These are phyloP conservation scores for Aleadryas rufinucha DNA, from an alignment of 2,113 vertebrate species.

Conservation along the genomic window DNA sequence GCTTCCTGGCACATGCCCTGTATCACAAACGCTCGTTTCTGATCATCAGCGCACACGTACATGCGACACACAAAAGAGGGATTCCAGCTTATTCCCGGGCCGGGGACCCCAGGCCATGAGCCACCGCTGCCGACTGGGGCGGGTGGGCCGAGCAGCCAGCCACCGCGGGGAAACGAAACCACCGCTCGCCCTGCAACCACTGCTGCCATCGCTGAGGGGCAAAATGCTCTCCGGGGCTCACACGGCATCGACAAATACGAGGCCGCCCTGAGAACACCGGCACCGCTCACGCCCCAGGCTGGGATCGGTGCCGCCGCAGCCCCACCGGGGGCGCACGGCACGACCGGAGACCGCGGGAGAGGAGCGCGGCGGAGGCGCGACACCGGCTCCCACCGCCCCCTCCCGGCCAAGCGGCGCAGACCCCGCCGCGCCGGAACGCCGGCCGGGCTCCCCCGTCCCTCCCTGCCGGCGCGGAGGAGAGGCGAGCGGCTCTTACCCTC, in stretches of 20 bases:
- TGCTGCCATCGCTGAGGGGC: background rate
- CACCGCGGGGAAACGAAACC: background rate
- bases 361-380: background rate
- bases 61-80: fast-evolving
- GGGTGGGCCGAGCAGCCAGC: background rate
- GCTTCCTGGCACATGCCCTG: background rate
- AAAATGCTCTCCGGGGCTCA: background rate
- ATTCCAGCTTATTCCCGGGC: background rate
- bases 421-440: background rate
- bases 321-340: background rate
- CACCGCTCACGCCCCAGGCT: background rate
- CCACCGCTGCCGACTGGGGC: background rate
- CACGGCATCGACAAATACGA: too few species aligned
- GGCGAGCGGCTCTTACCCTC: conserved; percentile 80
- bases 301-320: background rate
- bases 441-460: background rate
- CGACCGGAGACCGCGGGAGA: background rate
- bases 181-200: background rate
- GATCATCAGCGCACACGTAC: fast-evolving
- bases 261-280: background rate
- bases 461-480: background rate
- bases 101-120: background rate
- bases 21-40: background rate
- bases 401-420: background rate
- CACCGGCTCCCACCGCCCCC: background rate